Evolutionary conservation across 2,797 vertebrate species (phyloP), one percentile per base, ranked within the genome.

Genomic region (Halcyon leucocephala): DNA sequence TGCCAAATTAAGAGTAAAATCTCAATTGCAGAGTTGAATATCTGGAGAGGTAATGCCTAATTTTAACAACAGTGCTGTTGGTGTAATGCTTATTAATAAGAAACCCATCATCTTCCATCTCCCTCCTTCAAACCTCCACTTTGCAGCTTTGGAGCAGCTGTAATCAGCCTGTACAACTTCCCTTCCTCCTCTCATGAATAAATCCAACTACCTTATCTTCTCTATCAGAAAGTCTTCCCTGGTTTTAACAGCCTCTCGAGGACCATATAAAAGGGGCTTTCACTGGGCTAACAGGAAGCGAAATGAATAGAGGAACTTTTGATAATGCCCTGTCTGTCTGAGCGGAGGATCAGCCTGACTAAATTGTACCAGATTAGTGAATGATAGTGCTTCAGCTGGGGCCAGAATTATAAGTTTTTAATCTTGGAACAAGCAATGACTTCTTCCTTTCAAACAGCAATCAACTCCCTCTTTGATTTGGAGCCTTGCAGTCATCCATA

Each of bases 231-330:
- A 93, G 92, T 95, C 91, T 93, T 97, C 91, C 60, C 44, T 89
- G 86, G 64, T 70, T 94, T 90, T 78, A 84, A 79, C 90, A 87
- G 87, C 85, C 82, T 93, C 95, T 97, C n/a, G 52, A 86, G 93
- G 89, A 96, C 91, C 54, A 6, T 86, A 95, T 94, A 62, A 97
- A 97, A 95, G 94, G 81, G 89, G 83, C 96, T 96, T 97, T 95
- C 94, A 97, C 92, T 97, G 93, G n/a, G n/a, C 89, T 25, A 61
- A 94, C 96, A 97, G 96, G 93, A 97, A 97, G 87, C 64, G 1
- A 92, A 95, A 93, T 97, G 95, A 97, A 95, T 97, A 91, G 90
- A 92, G 82, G 78, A 93, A 92, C 95, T 96, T 95, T 93, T 96
- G 95, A 94, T 97, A 95, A 96, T 97, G 94, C 78, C 41, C 44